Evolutionary conservation across 2,888 invertebrate genomes (phyloP), one percentile per base, ranked within the genome.

Genomic region (Ichneumoninae sp.): DNA sequence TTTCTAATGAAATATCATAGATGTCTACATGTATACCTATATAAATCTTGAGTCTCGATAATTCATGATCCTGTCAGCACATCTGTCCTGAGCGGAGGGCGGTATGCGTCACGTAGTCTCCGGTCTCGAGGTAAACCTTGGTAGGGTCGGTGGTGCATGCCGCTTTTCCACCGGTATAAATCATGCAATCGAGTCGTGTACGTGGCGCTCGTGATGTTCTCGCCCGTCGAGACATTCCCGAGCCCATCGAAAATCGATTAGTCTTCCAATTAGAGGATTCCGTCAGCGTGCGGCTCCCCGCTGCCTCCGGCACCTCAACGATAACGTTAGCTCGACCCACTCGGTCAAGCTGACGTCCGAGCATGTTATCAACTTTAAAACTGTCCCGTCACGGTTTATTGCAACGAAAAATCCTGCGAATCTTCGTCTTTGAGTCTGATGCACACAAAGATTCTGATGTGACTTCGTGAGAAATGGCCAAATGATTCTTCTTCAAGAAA

Each of bases 251-350:
- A 33, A 77, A 82, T 82, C 76, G 82, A 82, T 82, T 82, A 77
- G 76, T 82, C 76, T 77, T 82, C 54, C 82, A 77, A 82, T 82
- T 77, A 82, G 71, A 36, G 44, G 44, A 80, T 65, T 71, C 79
- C 60, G 54, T 66, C 26, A 26, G 71, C 76, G 70, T 76, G 47
- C 22, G 44, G 36, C 44, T 52, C 52, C n/a, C 70, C 40, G 30
- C 52, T 62, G 44, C 13, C 22, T 62, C 62, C 70, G 30, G 13
- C 81, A 70, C 47, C 74, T 62, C 22, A 16, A 19, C 57, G 22
- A 5, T 40, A 54, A 71, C 26, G 40, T 71, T 71, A n/a, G 30
- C 22, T 22, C 22, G 1, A 70, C 33, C 52, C 10, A 13, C 36
- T 54, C 52, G 54, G 54, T 36, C 36, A 57, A 52, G n/a, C 36